Evolutionary conservation across 2,888 invertebrate species (phyloP).

Genomic region (Allolobophora icterica): DNA sequence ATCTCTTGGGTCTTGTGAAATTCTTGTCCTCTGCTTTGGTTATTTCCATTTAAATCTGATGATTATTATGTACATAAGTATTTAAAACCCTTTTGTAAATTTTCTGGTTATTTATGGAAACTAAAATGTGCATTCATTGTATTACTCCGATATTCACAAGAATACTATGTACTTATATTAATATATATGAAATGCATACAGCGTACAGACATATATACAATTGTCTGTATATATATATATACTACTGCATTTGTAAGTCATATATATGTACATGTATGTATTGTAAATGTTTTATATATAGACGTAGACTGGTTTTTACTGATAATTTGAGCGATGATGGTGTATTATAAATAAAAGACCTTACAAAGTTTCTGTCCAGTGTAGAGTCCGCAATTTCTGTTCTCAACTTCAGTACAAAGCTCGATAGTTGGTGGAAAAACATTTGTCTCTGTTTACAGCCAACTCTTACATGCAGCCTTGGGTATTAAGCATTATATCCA

Average conservation of each 20-base stretch:
- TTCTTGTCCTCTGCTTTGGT: background rate
- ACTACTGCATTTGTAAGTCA: background rate
- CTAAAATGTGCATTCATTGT: background rate
- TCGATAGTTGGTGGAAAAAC: no score
- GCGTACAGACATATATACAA: background rate
- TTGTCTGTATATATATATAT: background rate
- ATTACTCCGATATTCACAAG: slow-evolving; percentile 5
- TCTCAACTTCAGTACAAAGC: background rate
- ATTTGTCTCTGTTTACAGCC: background rate
- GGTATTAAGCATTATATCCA: background rate
- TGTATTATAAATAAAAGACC: slow-evolving; percentile 17
- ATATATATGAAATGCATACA: slow-evolving; percentile 3
- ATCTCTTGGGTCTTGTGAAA: background rate
- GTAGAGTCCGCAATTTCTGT: background rate
- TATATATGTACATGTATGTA: slow-evolving; percentile 17
- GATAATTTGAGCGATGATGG: slow-evolving; percentile 17
- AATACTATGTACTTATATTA: background rate
- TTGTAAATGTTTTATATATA: slow-evolving; percentile 17
- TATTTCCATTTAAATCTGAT: background rate
- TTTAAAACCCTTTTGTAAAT: slow-evolving; percentile 9
- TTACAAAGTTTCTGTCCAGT: background rate
- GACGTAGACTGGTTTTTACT: background rate
- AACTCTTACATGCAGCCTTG: background rate
- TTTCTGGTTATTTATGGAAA: slow-evolving; percentile 17
- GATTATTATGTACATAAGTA: slow-evolving; percentile 11